Conservation (phyloP, 2,113 vertebrate genomes). For the Alouatta palliata region DNA sequence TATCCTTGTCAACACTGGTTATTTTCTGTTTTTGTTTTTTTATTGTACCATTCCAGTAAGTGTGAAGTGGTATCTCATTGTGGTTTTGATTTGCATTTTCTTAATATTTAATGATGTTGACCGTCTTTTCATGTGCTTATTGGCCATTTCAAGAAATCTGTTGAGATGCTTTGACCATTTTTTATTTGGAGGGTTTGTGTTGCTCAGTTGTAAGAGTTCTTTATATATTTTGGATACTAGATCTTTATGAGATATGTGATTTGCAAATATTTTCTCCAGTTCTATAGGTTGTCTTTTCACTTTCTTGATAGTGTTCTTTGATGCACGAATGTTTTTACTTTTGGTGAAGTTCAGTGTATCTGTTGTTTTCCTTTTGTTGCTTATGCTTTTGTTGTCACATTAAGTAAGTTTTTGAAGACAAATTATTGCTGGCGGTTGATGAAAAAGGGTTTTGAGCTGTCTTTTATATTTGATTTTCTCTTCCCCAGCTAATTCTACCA, state of each 20-base stretch:
- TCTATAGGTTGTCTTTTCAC: conserved; percentile 47
- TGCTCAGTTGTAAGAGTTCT: conserved; percentile 50
- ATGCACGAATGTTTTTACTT: conserved; percentile 40
- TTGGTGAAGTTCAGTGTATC: conserved; percentile 35
- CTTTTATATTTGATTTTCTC: conserved; percentile 57
- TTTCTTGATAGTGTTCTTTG: conserved; percentile 50
- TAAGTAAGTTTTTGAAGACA: conserved; percentile 62
- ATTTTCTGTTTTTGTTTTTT: conserved; percentile 18
- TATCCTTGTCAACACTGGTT: conserved; percentile 28
- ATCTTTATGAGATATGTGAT: neutral
- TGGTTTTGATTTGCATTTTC: conserved; percentile 61
- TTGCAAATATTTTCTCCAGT: conserved; percentile 49
- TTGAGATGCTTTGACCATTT: conserved; percentile 27
- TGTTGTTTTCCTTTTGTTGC: conserved; percentile 18
- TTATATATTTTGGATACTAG: conserved; percentile 20
- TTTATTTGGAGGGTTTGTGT: conserved; percentile 38
- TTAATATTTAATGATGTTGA: conserved; percentile 45
- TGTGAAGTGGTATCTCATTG: conserved; percentile 37
- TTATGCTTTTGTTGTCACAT: conserved; percentile 55
- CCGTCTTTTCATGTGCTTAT: conserved; percentile 30
- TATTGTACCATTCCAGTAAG: conserved; percentile 26
- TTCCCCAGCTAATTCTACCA: conserved; percentile 67
- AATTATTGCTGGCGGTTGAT: conserved; percentile 39
- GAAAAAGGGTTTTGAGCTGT: conserved; percentile 51
- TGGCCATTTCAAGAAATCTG: conserved; percentile 45